Evolutionary conservation across 37 sponge, comb jelly and placozoan species (phyloP).

Genomic region (Oopsacas minuta): DNA sequence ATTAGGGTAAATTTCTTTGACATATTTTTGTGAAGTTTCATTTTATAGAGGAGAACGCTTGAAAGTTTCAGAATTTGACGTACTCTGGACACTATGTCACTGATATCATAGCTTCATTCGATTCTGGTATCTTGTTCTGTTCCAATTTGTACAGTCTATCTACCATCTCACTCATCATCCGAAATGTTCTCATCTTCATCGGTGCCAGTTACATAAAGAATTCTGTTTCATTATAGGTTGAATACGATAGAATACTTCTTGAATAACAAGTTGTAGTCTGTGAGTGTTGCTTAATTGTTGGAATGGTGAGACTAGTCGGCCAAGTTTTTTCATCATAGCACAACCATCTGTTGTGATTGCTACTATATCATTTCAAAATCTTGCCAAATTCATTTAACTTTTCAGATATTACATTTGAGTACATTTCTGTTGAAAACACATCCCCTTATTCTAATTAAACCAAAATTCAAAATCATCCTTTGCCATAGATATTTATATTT

Average conservation of each 20-base stretch:
- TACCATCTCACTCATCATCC: not conserved
- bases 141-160: not conserved
- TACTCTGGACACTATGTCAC: constrained; percentile 1
- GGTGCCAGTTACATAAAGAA: not conserved
- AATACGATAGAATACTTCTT: not conserved
- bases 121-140: not conserved
- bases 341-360: constrained; percentile 14
- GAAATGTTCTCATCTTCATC: not conserved
- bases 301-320: not conserved
- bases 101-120: not conserved
- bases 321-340: constrained; percentile 6
- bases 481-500: constrained; percentile 2
- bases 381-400: not conserved
- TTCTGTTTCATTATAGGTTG: not conserved
- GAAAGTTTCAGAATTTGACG: not conserved
- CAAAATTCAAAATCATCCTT: not conserved
- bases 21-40: not conserved
- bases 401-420: not conserved
- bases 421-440: not conserved
- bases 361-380: not conserved
- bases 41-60: not conserved
- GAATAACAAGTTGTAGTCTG: not conserved
- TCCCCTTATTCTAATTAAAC: not conserved
- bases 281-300: not conserved
- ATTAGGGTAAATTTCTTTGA: not conserved